phyloP scores from a whole-genome alignment of 2,888 invertebrate species.

The Ophion ventricosus region DNA sequence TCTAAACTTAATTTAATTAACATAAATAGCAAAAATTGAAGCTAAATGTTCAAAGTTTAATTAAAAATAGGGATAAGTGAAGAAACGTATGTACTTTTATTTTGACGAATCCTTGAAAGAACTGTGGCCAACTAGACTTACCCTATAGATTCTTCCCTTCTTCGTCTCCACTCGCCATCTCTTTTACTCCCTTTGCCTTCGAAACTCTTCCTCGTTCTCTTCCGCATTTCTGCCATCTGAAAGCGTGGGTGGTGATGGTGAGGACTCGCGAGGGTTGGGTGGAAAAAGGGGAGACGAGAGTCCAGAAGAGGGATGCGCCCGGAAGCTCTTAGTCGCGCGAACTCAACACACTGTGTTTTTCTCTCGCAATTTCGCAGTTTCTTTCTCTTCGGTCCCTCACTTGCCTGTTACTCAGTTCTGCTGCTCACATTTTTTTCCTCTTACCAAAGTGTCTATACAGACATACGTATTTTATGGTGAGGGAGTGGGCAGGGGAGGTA shows the following conservation, averaged over 20 bases:
- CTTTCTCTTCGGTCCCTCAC: constrained; percentile 50
- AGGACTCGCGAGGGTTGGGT: not conserved
- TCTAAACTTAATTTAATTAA: no score
- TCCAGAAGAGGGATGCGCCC: constrained; percentile 61
- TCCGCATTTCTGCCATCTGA: constrained; percentile 40
- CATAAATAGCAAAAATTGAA: no score
- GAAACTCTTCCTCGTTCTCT: constrained; percentile 53
- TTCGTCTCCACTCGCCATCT: constrained; percentile 56
- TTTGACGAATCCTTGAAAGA: no score
- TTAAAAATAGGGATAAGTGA: no score
- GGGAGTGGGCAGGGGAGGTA: not conserved
- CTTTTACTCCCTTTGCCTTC: constrained; percentile 50
- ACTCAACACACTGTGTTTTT: constrained; percentile 64
- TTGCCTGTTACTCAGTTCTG: constrained; percentile 58
- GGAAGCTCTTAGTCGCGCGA: constrained; percentile 60
- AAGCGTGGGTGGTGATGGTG: not conserved
- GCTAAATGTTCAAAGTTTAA: no score
- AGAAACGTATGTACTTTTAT: no score
- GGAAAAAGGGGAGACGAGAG: constrained; percentile 51
- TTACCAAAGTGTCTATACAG: constrained; percentile 55
- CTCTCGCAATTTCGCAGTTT: constrained; percentile 66
- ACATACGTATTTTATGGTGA: constrained; percentile 50
- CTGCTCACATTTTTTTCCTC: constrained; percentile 59
- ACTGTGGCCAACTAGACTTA: no score
- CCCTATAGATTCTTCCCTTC: constrained; percentile 29